phyloP scores from a whole-genome alignment of 2,888 invertebrate species.

The Erpobdella octoculata region DNA sequence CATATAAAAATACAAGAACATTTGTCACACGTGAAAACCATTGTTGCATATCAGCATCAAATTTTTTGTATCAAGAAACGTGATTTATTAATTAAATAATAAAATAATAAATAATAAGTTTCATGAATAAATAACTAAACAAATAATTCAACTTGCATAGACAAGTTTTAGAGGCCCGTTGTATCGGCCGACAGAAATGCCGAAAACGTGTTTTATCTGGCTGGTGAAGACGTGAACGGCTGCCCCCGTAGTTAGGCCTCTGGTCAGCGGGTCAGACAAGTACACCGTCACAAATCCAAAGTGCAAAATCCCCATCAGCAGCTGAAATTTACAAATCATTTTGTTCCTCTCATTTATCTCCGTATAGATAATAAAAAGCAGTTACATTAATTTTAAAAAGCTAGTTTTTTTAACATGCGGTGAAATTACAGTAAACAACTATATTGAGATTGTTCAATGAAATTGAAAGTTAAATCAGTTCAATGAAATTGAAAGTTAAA shows the following conservation, averaged over 20 bases:
- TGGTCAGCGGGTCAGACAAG: slow-evolving; percentile 59
- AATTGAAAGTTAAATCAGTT: too few species aligned
- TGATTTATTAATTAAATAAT: neutral
- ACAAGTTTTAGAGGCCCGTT: slow-evolving; percentile 59
- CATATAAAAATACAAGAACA: too few species aligned
- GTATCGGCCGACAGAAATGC: slow-evolving; percentile 50
- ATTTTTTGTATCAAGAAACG: neutral
- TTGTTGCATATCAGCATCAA: neutral
- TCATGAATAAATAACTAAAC: neutral
- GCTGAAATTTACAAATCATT: slow-evolving; percentile 31
- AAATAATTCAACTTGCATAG: slow-evolving; percentile 64
- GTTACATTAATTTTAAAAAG: neutral
- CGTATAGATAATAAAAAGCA: too few species aligned
- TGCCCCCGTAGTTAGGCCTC: slow-evolving; percentile 79
- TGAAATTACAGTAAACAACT: too few species aligned
- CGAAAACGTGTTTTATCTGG: slow-evolving; percentile 54
- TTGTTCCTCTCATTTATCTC: too few species aligned
- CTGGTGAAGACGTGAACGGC: slow-evolving; percentile 76
- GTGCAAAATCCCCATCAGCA: slow-evolving; percentile 34
- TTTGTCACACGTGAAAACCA: too few species aligned
- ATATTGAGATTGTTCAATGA: too few species aligned
- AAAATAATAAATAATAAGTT: neutral
- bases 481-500: too few species aligned
- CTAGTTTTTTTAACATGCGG: neutral
- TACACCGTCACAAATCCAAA: slow-evolving; percentile 37